Conservation (phyloP, 92 coral and sea anemone species). For the Muricea muricata region DNA sequence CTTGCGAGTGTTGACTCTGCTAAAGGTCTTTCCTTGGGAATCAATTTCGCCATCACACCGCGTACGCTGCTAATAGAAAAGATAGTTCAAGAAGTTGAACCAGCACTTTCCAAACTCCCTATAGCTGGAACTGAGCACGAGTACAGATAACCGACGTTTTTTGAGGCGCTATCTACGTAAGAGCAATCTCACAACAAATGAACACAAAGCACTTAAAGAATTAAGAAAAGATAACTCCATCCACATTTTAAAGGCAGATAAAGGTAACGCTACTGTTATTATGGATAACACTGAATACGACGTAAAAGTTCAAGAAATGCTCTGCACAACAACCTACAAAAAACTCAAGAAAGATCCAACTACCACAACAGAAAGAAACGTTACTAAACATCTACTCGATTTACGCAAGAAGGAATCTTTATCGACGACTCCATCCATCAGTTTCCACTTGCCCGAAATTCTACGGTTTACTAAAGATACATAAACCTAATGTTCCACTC, state of each 20-base stretch:
- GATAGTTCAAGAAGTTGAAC: neutral
- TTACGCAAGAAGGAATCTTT: neutral
- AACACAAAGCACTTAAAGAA: neutral
- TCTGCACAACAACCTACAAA: neutral
- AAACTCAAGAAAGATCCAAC: constrained; percentile 13
- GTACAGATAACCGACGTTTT: constrained; percentile 1
- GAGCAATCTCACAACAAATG: neutral
- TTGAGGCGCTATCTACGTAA: neutral
- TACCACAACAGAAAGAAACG: neutral
- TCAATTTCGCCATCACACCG: neutral
- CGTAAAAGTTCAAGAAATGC: neutral
- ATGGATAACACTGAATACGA: neutral
- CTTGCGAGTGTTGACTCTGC: too few species aligned
- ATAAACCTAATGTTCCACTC: constrained; percentile 40
- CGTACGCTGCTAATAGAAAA: too few species aligned
- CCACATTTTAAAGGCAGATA: neutral
- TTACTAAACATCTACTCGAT: neutral
- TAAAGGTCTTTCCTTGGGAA: neutral
- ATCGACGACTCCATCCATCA: neutral
- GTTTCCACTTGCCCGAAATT: neutral
- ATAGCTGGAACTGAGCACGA: neutral
- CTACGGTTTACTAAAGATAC: constrained; percentile 22
- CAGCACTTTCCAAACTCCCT: neutral
- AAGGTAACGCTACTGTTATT: neutral
- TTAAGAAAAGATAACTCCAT: neutral